Base-by-base conservation (phyloP, 2,113 vertebrate species). In the Archilochus colubris region DNA sequence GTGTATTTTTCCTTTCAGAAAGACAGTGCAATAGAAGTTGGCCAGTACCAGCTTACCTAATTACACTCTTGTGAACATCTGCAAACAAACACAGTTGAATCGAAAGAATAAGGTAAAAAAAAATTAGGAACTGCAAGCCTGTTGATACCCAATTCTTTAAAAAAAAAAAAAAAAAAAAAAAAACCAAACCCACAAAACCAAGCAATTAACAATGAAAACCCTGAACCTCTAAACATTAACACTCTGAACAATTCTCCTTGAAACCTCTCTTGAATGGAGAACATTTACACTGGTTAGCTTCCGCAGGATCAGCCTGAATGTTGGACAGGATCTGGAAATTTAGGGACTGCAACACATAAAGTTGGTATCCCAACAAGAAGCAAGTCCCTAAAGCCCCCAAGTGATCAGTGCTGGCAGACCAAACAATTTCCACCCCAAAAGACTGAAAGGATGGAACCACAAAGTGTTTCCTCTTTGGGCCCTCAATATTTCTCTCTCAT, bases 1-100 rank as follows among this genome's bases (percentile, higher is more conserved):
- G 64, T 23, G 11, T 77, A 36, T 58, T 90, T 89, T 91, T 94
- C 46, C 53, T 85, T 95, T 90, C 91, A 92, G 82, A 82, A 62
- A 72, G 67, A 43, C 76, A 80, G 50, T 17, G 55, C 48, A 92
- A 91, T 67, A 78, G 62, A 61, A 63, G 46, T 43, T 92, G 94
- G n/a, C 54, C 31, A 78, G n/a, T 48, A 33, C 86, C 21, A 64
- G 33, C 31, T 72, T 67, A 63, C 25, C 25, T 81, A 88, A 89
- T 82, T 91, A 93, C 27, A 85, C 63, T 67, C 66, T 82, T 66
- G 46, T 64, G 61, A 94, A 77, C 76, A 87, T 74, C 53, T 94
- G 63, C 77, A 92, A 94, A 82, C 63, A 91, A 11, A 94, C 58
- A 91, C 3, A 40, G 15, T 4, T 87, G 48, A 80, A 67, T 86